phyloP scores from a whole-genome alignment of 2,797 vertebrate genomes.

The Chelmon rostratus region DNA sequence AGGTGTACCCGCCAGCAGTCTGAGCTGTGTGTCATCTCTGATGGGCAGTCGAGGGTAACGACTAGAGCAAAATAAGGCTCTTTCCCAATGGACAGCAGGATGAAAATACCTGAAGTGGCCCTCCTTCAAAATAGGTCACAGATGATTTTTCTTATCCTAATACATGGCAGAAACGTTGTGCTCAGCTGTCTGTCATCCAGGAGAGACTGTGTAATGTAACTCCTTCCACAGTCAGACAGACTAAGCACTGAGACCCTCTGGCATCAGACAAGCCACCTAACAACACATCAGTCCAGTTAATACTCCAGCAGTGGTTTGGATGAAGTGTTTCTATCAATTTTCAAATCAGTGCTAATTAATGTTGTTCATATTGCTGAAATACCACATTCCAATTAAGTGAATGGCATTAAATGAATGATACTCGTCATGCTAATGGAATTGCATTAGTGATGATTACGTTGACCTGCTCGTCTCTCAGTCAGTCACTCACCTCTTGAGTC shows the following conservation, averaged over 20 bases:
- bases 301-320: neutral
- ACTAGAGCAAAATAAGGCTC: neutral
- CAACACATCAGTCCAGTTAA: neutral
- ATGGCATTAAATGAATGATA: too few species aligned
- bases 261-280: neutral
- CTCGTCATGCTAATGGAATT: too few species aligned
- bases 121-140: slow-evolving; percentile 24
- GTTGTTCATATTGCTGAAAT: too few species aligned
- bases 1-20: neutral
- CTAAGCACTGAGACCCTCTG: neutral
- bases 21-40: slow-evolving; percentile 8
- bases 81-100: neutral
- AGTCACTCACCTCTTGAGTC: too few species aligned
- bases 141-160: neutral
- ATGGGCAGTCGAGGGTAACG: slow-evolving; percentile 16
- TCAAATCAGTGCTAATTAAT: neutral
- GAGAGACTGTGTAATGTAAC: neutral
- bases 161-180: neutral
- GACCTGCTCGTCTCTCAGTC: too few species aligned
- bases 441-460: too few species aligned
- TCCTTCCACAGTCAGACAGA: slow-evolving; percentile 1
- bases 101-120: slow-evolving; percentile 32
- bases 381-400: too few species aligned
- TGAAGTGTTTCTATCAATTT: neutral
- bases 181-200: slow-evolving; percentile 14